phyloP scores from a whole-genome alignment of 2,113 vertebrate species.

The Lagenorhynchus albirostris region DNA sequence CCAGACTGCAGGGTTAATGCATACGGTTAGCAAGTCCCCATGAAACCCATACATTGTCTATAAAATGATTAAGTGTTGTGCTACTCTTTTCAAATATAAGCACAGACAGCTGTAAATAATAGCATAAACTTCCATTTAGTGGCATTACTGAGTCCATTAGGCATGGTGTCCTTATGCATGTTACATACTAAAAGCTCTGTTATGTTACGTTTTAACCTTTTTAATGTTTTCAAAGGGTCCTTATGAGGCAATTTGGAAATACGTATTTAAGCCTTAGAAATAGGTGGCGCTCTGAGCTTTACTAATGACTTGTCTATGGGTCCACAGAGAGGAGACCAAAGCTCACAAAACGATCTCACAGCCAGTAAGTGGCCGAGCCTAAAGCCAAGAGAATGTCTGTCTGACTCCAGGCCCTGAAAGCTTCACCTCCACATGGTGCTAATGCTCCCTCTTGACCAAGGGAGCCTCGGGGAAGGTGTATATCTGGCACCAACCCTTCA shows the following conservation, averaged over 20 bases:
- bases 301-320: background rate
- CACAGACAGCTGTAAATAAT: background rate
- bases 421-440: too few relatives aligned
- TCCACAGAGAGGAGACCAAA: background rate
- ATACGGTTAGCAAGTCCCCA: background rate
- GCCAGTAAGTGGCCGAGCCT: background rate
- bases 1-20: background rate
- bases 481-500: background rate
- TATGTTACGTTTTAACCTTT: background rate
- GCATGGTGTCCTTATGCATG: background rate
- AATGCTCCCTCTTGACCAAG: background rate
- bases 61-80: background rate
- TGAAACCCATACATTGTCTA: background rate
- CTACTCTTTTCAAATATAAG: background rate
- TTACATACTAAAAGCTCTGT: background rate
- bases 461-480: accelerated
- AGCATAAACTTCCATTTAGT: background rate
- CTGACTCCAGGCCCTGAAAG: too few relatives aligned
- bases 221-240: background rate
- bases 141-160: background rate
- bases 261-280: background rate
- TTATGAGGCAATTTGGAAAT: background rate
- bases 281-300: background rate
- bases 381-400: background rate
- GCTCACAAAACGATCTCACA: background rate